Evolutionary conservation across 2,113 vertebrate species (phyloP).

Genomic region (Mustela lutreola): DNA sequence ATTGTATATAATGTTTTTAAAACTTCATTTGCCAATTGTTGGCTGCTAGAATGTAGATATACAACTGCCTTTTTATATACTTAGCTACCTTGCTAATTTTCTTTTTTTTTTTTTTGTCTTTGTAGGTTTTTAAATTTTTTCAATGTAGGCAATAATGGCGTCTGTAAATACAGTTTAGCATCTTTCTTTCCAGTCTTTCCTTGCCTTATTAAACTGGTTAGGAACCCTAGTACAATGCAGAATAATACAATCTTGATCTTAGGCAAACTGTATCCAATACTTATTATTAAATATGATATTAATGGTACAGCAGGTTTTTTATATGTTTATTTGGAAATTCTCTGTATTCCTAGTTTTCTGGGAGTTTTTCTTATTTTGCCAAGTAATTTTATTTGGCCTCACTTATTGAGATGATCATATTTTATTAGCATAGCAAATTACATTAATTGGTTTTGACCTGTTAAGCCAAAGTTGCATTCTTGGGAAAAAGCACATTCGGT

Average conservation of each 20-base stretch:
- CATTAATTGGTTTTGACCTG: constrained; percentile 24
- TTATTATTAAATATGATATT: constrained; percentile 23
- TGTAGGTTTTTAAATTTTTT: constrained; percentile 6
- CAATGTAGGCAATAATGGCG: not conserved
- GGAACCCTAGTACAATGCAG: not conserved
- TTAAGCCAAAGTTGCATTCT: not conserved
- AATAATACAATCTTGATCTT: not conserved
- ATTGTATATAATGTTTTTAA: not conserved
- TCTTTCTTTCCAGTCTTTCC: not conserved
- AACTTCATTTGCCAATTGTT: not conserved
- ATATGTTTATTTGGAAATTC: not conserved
- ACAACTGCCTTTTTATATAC: not conserved
- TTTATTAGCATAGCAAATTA: constrained; percentile 15
- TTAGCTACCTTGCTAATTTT: not conserved
- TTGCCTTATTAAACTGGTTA: not conserved
- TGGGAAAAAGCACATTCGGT: not conserved
- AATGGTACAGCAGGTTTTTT: not conserved
- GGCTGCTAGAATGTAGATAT: not conserved
- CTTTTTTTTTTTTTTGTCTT: not conserved
- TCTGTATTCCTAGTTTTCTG: not conserved
- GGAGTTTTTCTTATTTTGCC: not conserved
- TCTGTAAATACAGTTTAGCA: not conserved
- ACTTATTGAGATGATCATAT: not conserved
- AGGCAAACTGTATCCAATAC: not conserved
- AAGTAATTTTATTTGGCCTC: not conserved